A percentile compares a stretch with the other conserved stretches of the same genome.
Evolutionary conservation across 2,888 invertebrate species (phyloP).

Genomic region (Cantharis nigra): DNA sequence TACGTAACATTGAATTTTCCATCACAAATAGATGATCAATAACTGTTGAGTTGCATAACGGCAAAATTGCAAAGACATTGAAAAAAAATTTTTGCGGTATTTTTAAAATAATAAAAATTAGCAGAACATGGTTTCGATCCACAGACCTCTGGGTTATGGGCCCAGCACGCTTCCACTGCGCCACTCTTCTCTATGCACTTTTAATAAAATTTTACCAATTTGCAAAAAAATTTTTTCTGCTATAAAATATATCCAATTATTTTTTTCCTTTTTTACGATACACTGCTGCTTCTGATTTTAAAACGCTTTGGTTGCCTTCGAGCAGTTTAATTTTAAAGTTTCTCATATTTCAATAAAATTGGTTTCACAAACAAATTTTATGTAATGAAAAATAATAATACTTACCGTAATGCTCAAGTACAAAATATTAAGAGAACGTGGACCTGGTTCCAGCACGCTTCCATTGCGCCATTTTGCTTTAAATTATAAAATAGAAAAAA

Average conservation of each 20-base stretch:
- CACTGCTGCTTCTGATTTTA: background rate
- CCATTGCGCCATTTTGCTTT: conserved; percentile 77
- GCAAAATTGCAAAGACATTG: background rate
- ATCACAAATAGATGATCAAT: background rate
- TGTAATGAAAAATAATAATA: no score
- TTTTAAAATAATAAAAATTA: conserved; percentile 45
- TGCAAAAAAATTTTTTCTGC: background rate
- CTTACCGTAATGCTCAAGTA: no score
- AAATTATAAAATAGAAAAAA: no score
- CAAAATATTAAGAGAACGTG: conserved; percentile 73
- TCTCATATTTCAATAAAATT: background rate
- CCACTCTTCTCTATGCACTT: conserved; percentile 68
- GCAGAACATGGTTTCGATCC: conserved; percentile 88
- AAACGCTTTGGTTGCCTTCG: background rate
- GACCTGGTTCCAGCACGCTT: conserved; percentile 79
- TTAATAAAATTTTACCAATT: background rate
- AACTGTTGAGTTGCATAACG: background rate
- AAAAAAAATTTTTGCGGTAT: background rate
- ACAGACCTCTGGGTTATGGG: conserved; percentile 92
- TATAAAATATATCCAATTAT: background rate
- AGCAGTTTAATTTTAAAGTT: background rate
- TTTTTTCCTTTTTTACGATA: background rate
- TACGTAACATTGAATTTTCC: background rate
- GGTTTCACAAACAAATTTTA: background rate
- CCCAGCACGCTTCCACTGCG: conserved; percentile 85